phyloP scores from a whole-genome alignment of 2,113 vertebrate species.

The Corydoras maculifer region DNA sequence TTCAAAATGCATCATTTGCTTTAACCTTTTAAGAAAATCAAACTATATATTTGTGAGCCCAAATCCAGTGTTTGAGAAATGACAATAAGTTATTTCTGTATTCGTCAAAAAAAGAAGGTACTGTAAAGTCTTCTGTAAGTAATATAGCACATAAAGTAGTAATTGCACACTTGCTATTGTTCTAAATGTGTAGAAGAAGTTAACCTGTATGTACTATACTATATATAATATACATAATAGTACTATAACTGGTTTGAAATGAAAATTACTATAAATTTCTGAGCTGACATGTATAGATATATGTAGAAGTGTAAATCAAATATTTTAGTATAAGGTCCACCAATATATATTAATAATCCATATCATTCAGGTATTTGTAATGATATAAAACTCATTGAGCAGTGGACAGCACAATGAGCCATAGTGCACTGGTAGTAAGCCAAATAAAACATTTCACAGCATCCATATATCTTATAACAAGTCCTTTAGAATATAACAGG shows the following conservation, averaged over 20 bases:
- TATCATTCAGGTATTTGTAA: too few relatives aligned
- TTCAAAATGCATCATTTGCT: too few relatives aligned
- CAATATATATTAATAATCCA: too few relatives aligned
- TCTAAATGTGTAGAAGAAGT: neutral
- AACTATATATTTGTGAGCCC: neutral
- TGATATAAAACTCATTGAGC: neutral
- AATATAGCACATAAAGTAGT: neutral
- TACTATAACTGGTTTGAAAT: neutral
- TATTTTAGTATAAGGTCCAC: too few relatives aligned
- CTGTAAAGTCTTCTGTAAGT: neutral
- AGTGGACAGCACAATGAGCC: neutral
- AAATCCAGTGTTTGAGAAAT: slow-evolving; percentile 1
- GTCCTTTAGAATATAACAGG: neutral
- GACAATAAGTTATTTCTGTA: neutral
- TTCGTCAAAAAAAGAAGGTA: neutral
- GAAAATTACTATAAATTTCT: too few relatives aligned
- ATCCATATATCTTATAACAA: neutral
- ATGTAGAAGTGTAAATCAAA: too few relatives aligned
- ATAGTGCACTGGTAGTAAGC: neutral
- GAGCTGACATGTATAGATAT: too few relatives aligned
- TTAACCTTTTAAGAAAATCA: too few relatives aligned
- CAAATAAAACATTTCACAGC: too few relatives aligned
- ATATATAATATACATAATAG: slow-evolving; percentile 7
- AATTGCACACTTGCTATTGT: slow-evolving; percentile 18
- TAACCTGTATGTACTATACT: neutral